These are phyloP conservation scores for Castor canadensis DNA, from an alignment of 2,113 vertebrate species.

Conservation along the genomic window DNA sequence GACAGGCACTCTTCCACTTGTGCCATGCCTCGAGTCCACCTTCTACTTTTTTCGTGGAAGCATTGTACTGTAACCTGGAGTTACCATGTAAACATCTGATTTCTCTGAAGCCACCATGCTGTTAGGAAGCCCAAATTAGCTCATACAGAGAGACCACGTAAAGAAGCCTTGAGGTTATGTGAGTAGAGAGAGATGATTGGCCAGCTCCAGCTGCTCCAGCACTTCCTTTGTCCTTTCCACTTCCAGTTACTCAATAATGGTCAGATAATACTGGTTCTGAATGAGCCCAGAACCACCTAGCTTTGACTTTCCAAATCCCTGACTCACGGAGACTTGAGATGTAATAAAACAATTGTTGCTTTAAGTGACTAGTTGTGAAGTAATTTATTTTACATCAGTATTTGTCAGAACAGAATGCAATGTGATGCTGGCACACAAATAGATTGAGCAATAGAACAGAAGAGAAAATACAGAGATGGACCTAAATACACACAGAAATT, in stretches of 20 bases:
- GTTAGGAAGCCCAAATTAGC: not conserved
- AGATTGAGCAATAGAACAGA: not conserved
- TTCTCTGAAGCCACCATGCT: not conserved
- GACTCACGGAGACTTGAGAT: not conserved
- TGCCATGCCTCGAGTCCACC: too few species aligned
- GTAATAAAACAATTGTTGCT: not conserved
- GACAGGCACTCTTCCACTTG: too few species aligned
- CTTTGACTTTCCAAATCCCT: not conserved
- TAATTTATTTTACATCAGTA: not conserved
- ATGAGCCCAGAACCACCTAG: not conserved
- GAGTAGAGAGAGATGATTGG: not conserved
- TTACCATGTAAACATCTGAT: not conserved
- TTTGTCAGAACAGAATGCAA: not conserved
- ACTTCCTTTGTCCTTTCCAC: not conserved
- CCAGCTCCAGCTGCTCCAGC: not conserved
- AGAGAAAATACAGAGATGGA: constrained; percentile 7
- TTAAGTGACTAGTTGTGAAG: not conserved
- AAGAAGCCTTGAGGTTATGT: not conserved
- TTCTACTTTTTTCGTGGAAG: not conserved
- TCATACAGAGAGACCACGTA: not conserved
- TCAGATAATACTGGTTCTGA: not conserved
- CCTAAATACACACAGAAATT: not conserved
- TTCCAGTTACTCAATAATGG: not conserved
- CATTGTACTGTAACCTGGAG: not conserved
- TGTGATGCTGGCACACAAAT: not conserved